Base-by-base conservation (phyloP, 2,797 vertebrate species). In the Uromys caudimaculatus region DNA sequence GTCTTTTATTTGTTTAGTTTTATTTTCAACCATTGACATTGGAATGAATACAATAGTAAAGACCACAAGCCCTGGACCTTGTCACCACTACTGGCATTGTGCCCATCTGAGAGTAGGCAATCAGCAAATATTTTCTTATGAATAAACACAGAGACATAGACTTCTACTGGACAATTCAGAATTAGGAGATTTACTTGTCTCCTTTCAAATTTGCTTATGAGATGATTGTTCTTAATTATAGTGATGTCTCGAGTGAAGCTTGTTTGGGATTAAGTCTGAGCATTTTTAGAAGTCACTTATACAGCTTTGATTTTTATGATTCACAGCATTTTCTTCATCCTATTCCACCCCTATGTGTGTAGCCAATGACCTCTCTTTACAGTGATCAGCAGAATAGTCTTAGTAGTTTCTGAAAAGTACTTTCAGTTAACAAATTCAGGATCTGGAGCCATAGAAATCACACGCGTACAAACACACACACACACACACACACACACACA, bases 141-240 rank as follows among this genome's bases (percentile, higher is more conserved):
- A 89, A n/a, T 58, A 58, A 77, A 86, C 4, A 64, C 35, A 93
- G 1, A 83, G 2, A 85, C 41, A n/a, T 44, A 21, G 35, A 75
- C 23, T 67, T 92, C 35, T 64, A 54, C 0, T 16, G 13, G 50
- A 44, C 5, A 83, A 32, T 14, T 92, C 77, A 89, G 54, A 41
- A 21, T 32, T 77, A 35, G 7, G 29, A 64, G 29, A 78, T 73
- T 58, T 52, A 41, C 23, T 35, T 86, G 19, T 60, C 10, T 52
- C 32, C 52, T 95, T 91, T 82, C 50, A 92, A 56, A 3, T 93
- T 84, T 69, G 41, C 41, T 81, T 93, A 67, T 90, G n/a, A 64
- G 64, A 75, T 64, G 47, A 27, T 76, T 67, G 79, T 60, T 90
- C 64, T 89, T 91, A 73, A 64, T 62, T 64, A 84, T 44, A 62